Conservation (phyloP, 2,113 vertebrate species). For the Ctenomys sociabilis region DNA sequence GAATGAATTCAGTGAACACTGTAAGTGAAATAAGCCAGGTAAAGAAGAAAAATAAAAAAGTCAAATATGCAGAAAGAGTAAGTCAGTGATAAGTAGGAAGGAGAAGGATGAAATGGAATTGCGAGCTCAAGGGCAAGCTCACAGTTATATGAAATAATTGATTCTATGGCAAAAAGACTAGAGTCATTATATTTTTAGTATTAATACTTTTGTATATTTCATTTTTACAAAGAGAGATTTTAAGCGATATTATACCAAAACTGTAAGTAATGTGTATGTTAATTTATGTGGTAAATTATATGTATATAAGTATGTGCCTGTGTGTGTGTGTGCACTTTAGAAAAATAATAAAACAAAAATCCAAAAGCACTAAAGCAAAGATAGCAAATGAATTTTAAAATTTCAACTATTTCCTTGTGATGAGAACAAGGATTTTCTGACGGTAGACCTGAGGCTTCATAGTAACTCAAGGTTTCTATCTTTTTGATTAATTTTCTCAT, state of each 20-base stretch:
- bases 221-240: not conserved
- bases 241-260: not conserved
- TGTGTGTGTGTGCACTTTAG: not conserved
- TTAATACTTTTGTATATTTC: not conserved
- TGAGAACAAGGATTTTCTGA: not conserved
- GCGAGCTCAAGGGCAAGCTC: not conserved
- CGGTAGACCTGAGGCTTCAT: not conserved
- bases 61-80: not conserved
- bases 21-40: not conserved
- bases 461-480: not conserved
- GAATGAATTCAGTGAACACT: not conserved
- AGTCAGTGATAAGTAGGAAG: not conserved
- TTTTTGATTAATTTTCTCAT: not conserved
- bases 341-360: not conserved
- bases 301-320: not conserved
- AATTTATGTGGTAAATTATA: not conserved
- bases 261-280: not conserved
- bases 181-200: not conserved
- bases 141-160: not conserved
- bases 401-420: not conserved
- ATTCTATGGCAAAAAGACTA: not conserved
- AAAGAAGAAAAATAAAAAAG: not conserved
- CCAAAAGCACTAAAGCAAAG: not conserved
- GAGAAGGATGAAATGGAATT: accelerated
- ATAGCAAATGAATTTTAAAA: not conserved